phyloP scores from a whole-genome alignment of 2,888 invertebrate species.

The Lumbricus terrestris region DNA sequence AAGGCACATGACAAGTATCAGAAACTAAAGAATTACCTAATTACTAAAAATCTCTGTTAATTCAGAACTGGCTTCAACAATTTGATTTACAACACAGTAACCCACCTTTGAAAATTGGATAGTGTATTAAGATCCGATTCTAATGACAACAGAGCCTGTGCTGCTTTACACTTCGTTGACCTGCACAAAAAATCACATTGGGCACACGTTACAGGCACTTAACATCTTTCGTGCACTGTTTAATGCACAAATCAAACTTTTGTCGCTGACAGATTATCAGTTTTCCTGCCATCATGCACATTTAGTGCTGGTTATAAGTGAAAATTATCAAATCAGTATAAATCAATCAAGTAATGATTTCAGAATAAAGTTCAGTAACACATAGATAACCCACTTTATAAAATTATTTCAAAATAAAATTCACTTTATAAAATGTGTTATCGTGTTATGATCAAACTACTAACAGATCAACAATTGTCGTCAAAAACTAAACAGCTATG shows the following conservation, averaged over 20 bases:
- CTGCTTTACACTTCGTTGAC: not conserved
- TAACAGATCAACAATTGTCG: too few relatives aligned
- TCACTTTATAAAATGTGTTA: too few relatives aligned
- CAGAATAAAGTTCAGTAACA: not conserved
- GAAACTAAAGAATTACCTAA: too few relatives aligned
- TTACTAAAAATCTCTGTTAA: not conserved
- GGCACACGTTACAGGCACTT: not conserved
- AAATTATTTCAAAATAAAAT: too few relatives aligned
- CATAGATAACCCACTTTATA: not conserved
- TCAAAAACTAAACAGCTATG: too few relatives aligned
- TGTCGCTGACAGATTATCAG: not conserved
- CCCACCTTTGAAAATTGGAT: conserved; percentile 5
- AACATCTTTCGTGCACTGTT: not conserved
- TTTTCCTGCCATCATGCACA: not conserved
- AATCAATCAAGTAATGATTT: not conserved
- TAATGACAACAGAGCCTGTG: not conserved
- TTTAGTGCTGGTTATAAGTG: not conserved
- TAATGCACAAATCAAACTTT: not conserved
- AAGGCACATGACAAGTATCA: not conserved
- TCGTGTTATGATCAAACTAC: too few relatives aligned
- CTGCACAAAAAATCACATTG: not conserved
- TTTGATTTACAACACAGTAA: not conserved
- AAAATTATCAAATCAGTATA: not conserved
- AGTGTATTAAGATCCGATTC: conserved; percentile 7
- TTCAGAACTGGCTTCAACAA: not conserved